Conservation (phyloP, 2,888 invertebrate genomes). For the Mythimna vitellina region DNA sequence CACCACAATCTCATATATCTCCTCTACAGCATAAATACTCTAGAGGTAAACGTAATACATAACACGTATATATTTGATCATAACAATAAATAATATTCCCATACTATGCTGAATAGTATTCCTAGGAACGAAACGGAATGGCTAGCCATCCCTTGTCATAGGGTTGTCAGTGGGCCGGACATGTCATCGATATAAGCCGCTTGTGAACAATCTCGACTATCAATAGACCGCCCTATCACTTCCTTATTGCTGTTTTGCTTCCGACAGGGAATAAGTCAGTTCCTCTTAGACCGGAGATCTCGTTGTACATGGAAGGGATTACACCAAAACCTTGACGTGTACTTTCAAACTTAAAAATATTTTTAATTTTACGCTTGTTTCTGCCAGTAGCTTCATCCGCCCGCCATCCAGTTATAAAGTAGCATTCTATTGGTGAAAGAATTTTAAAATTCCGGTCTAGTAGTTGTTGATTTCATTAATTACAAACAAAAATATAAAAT, state of each 20-base stretch:
- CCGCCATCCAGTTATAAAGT: too few relatives aligned
- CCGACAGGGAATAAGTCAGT: not conserved
- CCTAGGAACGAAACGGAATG: not conserved
- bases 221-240: conserved; percentile 17
- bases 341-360: not conserved
- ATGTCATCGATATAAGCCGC: conserved; percentile 6
- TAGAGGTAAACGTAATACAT: not conserved
- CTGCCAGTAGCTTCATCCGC: too few relatives aligned
- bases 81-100: conserved; percentile 53
- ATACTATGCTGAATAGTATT: conserved; percentile 43
- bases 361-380: too few relatives aligned
- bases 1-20: not conserved
- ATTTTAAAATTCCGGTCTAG: too few relatives aligned
- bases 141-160: conserved; percentile 40
- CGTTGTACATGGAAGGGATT: not conserved
- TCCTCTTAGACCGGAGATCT: not conserved
- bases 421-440: too few relatives aligned
- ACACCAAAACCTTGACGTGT: not conserved
- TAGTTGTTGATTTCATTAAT: too few relatives aligned
- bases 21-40: not conserved
- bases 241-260: conserved; percentile 42
- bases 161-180: conserved; percentile 45
- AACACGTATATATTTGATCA: conserved; percentile 32
- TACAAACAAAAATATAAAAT: too few relatives aligned
- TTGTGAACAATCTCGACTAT: conserved; percentile 17